Base-by-base conservation (phyloP, 2,888 invertebrate species). In the Amphipoea lucens region DNA sequence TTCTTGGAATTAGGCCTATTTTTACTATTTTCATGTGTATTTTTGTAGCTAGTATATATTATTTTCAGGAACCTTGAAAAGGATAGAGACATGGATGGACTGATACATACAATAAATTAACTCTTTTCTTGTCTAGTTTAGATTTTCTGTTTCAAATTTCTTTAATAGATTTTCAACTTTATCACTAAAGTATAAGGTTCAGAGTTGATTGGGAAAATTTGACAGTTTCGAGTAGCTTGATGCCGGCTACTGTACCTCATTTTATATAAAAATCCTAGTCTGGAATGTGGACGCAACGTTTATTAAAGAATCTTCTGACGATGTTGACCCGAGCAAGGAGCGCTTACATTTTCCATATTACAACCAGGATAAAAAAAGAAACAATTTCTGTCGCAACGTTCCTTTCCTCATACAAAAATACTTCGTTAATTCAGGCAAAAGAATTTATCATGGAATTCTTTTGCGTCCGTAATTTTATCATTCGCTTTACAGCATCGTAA, bases 391-490 rank as follows among this genome's bases (percentile, higher is more conserved):
- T 60, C 54, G 4, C 68, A 75, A 79, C 17, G 73, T 79, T 83
- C 42, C 9, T 48, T 76, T 65, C 48, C 71, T 66, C 29, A 51
- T 66, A 76, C 69, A 51, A 75, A 78, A 85, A 69, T 65, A 72
- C 67, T 75, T 67, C 14, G 62, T 66, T 66, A 71, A 65, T 77
- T 78, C 62, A 45, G 69, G 67, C 71, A 81, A 74, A 82, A 78
- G 57, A 82, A 87, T 71, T 66, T 81, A 60, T 60, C 62, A 71
- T 74, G 20, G 74, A 74, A 86, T 88, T 86, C 74, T 73, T 86
- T 80, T 75, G 71, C 74, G 45, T 84, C 45, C 63, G 79, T 77
- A 76, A 76, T 63, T 74, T 81, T 78, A 83, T 83, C 76, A 83
- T 86, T 83, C 69, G n/a, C n/a, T 83, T 77, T 60, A 69, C n/a